phyloP scores from a whole-genome alignment of 1,140 invertebrate genomes.

The Trigoniulus corallinus region DNA sequence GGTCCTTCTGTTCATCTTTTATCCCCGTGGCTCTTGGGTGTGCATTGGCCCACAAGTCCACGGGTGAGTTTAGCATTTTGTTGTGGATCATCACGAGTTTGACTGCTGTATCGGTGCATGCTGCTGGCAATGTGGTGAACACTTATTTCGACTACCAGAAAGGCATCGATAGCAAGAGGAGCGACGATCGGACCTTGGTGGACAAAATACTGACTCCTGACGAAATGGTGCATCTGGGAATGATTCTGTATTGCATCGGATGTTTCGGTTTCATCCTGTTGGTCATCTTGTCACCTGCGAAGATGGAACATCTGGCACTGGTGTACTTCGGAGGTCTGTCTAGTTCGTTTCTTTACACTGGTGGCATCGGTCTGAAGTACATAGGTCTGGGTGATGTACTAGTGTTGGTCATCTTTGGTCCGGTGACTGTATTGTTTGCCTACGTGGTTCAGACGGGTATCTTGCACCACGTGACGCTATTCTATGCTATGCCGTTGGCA shows the following conservation, averaged over 20 bases:
- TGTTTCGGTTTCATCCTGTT: constrained; percentile 74
- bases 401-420: constrained; percentile 82
- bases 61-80: constrained; percentile 53
- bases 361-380: constrained; percentile 85
- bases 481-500: constrained; percentile 83
- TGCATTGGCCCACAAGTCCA: constrained; percentile 60
- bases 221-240: constrained; percentile 72
- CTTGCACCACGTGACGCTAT: constrained; percentile 66
- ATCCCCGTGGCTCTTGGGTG: constrained; percentile 76
- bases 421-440: constrained; percentile 83
- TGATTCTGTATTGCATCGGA: constrained; percentile 66
- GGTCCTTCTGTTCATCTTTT: constrained; percentile 79
- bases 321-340: constrained; percentile 90
- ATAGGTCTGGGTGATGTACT: constrained; percentile 79
- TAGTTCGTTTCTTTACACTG: constrained; percentile 80
- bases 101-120: constrained; percentile 77
- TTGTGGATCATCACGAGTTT: constrained; percentile 62
- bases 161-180: constrained; percentile 76
- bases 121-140: constrained; percentile 91
- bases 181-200: constrained; percentile 80
- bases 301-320: constrained; percentile 82
- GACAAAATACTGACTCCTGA: constrained; percentile 71
- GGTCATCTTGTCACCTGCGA: constrained; percentile 61
- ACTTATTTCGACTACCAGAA: constrained; percentile 89
- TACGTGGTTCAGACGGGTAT: constrained; percentile 80